These are phyloP conservation scores for Catharus fuscescens DNA, from an alignment of 2,113 vertebrate species.

Conservation along the genomic window DNA sequence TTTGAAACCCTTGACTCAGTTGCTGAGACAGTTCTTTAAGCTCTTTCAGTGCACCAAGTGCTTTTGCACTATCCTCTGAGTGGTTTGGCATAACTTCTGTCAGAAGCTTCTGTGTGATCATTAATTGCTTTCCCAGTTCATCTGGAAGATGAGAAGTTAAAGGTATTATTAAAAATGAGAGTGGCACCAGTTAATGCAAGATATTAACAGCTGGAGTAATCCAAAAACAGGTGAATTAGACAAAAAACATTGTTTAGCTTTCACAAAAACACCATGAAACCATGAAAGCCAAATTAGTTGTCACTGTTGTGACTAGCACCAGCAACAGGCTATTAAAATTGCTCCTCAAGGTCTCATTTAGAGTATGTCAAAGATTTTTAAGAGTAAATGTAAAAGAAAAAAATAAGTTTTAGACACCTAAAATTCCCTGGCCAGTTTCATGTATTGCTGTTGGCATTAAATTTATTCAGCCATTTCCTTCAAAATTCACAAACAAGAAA, in stretches of 20 bases:
- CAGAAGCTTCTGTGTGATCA: conserved; percentile 47
- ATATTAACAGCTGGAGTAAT: neutral
- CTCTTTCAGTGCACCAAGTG: neutral
- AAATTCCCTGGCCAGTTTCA: neutral
- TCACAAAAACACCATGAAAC: neutral
- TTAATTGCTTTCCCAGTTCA: conserved; percentile 52
- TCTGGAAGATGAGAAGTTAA: conserved; percentile 25
- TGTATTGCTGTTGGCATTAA: neutral
- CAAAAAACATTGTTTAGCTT: neutral
- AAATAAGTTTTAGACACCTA: neutral
- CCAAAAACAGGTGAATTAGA: neutral
- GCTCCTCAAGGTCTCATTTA: neutral
- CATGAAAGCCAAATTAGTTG: neutral
- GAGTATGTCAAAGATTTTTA: neutral
- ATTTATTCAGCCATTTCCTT: neutral
- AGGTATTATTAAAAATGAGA: neutral
- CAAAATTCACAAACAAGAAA: neutral
- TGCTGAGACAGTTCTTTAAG: conserved; percentile 21
- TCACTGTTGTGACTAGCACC: neutral
- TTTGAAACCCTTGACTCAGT: conserved; percentile 59
- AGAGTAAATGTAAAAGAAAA: neutral
- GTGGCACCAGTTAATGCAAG: neutral
- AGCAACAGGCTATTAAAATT: neutral
- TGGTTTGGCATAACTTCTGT: neutral
- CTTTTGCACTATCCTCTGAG: neutral